Conservation (phyloP, 2,797 vertebrate species). For the Coracias cyanogaster region DNA sequence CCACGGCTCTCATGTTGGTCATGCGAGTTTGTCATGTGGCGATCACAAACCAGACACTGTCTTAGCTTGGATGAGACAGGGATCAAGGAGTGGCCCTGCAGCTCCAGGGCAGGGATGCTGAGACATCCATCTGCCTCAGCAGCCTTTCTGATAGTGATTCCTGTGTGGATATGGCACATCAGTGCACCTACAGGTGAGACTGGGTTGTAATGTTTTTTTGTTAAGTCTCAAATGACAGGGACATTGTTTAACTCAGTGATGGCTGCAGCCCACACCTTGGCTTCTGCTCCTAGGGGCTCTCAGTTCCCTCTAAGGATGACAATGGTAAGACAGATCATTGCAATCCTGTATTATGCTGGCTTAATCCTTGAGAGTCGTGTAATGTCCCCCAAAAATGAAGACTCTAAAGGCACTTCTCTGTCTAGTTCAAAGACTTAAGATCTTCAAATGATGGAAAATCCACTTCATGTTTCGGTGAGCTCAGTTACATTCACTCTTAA, state of each 20-base stretch:
- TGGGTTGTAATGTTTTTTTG: background rate
- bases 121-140: background rate
- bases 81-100: background rate
- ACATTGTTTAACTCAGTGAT: background rate
- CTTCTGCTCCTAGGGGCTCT: background rate
- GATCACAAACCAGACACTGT: background rate
- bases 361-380: background rate
- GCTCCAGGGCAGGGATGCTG: background rate
- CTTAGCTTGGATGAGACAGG: background rate
- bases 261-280: background rate
- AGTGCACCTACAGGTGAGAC: background rate
- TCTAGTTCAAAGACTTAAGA: background rate
- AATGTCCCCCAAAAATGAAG: accelerated
- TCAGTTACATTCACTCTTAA: background rate
- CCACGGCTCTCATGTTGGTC: background rate
- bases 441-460: conserved; percentile 14
- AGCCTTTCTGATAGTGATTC: background rate
- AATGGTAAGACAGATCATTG: background rate
- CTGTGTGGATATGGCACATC: background rate
- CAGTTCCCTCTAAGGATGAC: background rate
- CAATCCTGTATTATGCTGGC: background rate
- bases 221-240: background rate
- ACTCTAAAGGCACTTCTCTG: background rate
- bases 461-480: background rate
- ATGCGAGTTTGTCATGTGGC: background rate